These are phyloP conservation scores for Cerastoderma edule DNA, from an alignment of 2,888 invertebrate genomes.

Conservation along the genomic window DNA sequence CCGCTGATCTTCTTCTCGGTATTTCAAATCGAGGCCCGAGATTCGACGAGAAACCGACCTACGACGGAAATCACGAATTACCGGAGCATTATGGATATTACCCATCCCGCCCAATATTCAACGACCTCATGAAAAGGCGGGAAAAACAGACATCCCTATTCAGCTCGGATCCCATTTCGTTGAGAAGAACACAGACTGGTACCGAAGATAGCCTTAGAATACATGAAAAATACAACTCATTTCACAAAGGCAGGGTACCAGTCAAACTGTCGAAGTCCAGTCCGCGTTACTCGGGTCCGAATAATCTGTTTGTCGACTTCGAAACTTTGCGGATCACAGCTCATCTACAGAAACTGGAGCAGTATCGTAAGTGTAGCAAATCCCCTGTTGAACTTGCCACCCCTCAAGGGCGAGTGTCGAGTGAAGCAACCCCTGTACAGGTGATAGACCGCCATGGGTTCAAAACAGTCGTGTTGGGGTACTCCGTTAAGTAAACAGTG, in stretches of 20 bases:
- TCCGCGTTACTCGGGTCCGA: slow-evolving; percentile 21
- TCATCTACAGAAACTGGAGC: slow-evolving; percentile 38
- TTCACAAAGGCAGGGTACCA: slow-evolving; percentile 7
- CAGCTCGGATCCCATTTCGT: neutral
- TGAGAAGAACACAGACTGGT: neutral
- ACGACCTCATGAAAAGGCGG: slow-evolving; percentile 18
- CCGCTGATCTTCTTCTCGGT: neutral
- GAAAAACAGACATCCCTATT: neutral
- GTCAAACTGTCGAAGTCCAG: slow-evolving; percentile 21
- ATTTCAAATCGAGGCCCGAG: slow-evolving; percentile 8
- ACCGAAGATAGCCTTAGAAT: neutral
- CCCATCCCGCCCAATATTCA: slow-evolving; percentile 23
- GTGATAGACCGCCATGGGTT: slow-evolving; percentile 16
- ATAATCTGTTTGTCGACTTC: slow-evolving; percentile 41
- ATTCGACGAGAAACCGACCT: neutral
- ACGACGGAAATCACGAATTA: neutral
- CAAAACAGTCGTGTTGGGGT: slow-evolving; percentile 10
- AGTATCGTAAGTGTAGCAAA: slow-evolving; percentile 7
- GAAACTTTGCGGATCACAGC: slow-evolving; percentile 35
- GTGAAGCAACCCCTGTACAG: neutral
- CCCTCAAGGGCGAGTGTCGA: neutral
- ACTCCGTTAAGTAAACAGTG: slow-evolving; percentile 22
- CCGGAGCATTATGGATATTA: slow-evolving; percentile 18
- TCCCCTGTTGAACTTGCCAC: neutral
- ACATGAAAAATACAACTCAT: neutral